A percentile compares a stretch with the other conserved stretches of the same genome.
phyloP scores from a whole-genome alignment of 2,113 vertebrate genomes.

The Eptesicus fuscus region DNA sequence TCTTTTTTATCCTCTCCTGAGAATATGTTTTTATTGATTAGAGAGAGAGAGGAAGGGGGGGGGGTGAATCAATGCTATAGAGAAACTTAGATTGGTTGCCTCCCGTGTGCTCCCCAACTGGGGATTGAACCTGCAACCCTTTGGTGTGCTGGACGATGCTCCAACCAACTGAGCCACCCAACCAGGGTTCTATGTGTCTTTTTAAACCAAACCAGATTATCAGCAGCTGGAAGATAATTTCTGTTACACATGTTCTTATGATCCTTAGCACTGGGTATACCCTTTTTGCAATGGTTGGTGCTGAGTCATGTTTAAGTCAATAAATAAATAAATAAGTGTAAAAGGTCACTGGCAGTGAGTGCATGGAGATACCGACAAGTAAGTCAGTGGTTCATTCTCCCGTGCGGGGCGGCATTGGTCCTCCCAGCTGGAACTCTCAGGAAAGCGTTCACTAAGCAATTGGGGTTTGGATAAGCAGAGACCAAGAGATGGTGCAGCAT shows the following conservation, averaged over 20 bases:
- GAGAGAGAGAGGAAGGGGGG: too few relatives aligned
- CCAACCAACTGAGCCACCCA: not conserved
- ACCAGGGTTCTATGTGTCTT: not conserved
- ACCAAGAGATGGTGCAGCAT: not conserved
- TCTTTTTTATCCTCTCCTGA: not conserved
- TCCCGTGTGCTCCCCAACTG: not conserved
- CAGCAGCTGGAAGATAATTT: not conserved
- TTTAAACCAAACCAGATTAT: not conserved
- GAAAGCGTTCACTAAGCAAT: not conserved
- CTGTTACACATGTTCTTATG: not conserved
- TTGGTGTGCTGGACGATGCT: not conserved
- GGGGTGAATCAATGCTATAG: not conserved
- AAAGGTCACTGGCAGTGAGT: accelerated
- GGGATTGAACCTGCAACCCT: not conserved
- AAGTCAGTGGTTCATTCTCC: not conserved
- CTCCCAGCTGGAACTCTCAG: not conserved
- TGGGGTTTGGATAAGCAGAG: not conserved
- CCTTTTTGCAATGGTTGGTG: not conserved
- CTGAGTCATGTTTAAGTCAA: not conserved
- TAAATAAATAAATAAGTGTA: not conserved
- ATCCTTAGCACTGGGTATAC: not conserved
- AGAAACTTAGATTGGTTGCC: not conserved
- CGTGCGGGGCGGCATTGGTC: not conserved
- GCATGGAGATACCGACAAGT: not conserved
- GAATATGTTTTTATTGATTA: not conserved